These are phyloP conservation scores for Chlorodrepanis virens DNA, from an alignment of 2,113 vertebrate species.

Conservation along the genomic window DNA sequence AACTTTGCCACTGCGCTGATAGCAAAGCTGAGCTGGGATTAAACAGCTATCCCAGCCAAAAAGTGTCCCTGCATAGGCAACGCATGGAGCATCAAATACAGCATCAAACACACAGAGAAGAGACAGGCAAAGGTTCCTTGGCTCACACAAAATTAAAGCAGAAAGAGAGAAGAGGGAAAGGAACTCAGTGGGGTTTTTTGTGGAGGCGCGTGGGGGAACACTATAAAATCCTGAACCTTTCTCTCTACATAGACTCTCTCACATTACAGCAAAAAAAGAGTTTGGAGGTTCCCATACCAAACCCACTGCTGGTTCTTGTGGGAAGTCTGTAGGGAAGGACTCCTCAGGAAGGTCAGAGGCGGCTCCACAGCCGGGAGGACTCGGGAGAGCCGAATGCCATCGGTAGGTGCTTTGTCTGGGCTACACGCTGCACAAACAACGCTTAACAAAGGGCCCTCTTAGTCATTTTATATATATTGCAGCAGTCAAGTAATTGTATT, in stretches of 20 bases:
- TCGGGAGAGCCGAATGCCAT: slow-evolving; percentile 22
- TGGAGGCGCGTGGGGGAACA: not conserved
- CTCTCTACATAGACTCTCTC: not conserved
- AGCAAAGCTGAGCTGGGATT: not conserved
- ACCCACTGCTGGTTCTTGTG: not conserved
- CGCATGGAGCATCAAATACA: not conserved
- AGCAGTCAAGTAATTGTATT: slow-evolving; percentile 65
- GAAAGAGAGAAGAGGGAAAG: not conserved
- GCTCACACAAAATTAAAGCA: not conserved
- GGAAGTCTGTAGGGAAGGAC: not conserved
- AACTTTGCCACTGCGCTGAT: not conserved
- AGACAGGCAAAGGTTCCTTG: not conserved
- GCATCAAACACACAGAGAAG: not conserved
- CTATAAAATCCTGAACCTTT: not conserved
- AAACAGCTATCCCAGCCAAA: not conserved
- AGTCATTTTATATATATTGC: slow-evolving; percentile 65
- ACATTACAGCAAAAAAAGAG: not conserved
- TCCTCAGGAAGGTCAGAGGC: slow-evolving; percentile 15
- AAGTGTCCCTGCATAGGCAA: not conserved
- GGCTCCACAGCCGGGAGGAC: slow-evolving; percentile 1
- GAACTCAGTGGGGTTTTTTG: not conserved
- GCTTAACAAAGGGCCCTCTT: slow-evolving; percentile 64
- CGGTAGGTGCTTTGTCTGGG: slow-evolving; percentile 71
- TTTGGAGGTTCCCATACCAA: not conserved
- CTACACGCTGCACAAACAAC: slow-evolving; percentile 44